phyloP scores from a whole-genome alignment of 2,888 invertebrate species.

The Drosophila picticornis region DNA sequence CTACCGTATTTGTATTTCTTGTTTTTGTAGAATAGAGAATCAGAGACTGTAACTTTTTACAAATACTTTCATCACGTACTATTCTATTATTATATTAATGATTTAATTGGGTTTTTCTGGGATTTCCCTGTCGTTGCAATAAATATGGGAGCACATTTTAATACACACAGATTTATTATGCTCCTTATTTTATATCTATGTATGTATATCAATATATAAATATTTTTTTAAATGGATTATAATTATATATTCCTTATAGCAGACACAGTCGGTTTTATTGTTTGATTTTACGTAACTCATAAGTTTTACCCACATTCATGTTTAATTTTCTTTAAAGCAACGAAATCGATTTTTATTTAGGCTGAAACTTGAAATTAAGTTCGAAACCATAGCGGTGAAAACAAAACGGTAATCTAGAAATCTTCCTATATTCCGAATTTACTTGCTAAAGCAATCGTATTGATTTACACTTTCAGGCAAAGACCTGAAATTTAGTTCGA shows the following conservation, averaged over 20 bases:
- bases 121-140: neutral
- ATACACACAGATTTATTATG: neutral
- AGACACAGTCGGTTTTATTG: neutral
- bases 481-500: neutral
- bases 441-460: neutral
- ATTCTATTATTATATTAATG: neutral
- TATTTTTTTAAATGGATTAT: too few relatives aligned
- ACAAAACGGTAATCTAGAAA: neutral
- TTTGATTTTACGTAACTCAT: neutral
- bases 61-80: neutral
- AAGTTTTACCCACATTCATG: neutral
- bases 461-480: neutral
- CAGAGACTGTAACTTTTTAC: neutral
- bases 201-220: neutral
- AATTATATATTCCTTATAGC: neutral
- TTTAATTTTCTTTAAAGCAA: neutral
- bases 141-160: neutral
- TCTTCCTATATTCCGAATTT: neutral
- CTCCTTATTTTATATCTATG: too few relatives aligned
- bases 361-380: neutral
- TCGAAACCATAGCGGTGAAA: neutral
- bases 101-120: neutral
- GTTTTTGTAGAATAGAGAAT: neutral
- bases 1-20: neutral
- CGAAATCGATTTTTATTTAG: neutral